Evolutionary conservation across 2,888 invertebrate genomes (phyloP).

Genomic region (Cantharis lateralis): DNA sequence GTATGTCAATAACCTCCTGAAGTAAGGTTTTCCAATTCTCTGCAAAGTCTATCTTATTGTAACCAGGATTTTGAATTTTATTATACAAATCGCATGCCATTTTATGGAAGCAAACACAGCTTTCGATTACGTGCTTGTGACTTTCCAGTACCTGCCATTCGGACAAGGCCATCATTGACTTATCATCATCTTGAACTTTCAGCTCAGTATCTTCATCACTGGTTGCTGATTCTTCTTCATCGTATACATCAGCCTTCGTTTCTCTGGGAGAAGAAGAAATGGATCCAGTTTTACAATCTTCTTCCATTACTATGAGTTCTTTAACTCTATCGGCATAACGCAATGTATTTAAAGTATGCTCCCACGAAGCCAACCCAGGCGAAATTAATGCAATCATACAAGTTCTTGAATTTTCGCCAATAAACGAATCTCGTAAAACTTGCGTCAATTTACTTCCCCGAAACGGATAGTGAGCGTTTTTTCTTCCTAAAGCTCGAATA

Average conservation of each 20-base stretch:
- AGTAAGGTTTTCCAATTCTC: slow-evolving; percentile 49
- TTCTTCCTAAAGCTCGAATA: slow-evolving; percentile 92
- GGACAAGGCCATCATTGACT: slow-evolving; percentile 80
- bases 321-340: slow-evolving; percentile 98
- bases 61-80: slow-evolving; percentile 86
- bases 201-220: slow-evolving; percentile 62
- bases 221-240: slow-evolving; percentile 7
- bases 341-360: slow-evolving; percentile 96
- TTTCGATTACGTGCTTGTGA: slow-evolving; percentile 79
- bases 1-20: slow-evolving; percentile 49
- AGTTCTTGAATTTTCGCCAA: slow-evolving; percentile 98
- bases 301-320: slow-evolving; percentile 71
- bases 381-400: slow-evolving; percentile 99
- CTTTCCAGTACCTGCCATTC: slow-evolving; percentile 92
- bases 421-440: slow-evolving; percentile 96
- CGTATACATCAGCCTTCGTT: background rate
- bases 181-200: slow-evolving; percentile 18
- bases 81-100: slow-evolving; percentile 77
- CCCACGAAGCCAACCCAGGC: slow-evolving; percentile 93
- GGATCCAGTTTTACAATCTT: slow-evolving; percentile 7
- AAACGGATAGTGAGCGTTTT: slow-evolving; percentile 96
- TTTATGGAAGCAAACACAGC: slow-evolving; percentile 72
- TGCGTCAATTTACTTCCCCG: slow-evolving; percentile 95
- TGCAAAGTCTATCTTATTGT: slow-evolving; percentile 72
- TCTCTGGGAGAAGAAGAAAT: background rate